Base-by-base conservation (phyloP, 2,113 vertebrate species). In the Ophthalmolycus amberensis region DNA sequence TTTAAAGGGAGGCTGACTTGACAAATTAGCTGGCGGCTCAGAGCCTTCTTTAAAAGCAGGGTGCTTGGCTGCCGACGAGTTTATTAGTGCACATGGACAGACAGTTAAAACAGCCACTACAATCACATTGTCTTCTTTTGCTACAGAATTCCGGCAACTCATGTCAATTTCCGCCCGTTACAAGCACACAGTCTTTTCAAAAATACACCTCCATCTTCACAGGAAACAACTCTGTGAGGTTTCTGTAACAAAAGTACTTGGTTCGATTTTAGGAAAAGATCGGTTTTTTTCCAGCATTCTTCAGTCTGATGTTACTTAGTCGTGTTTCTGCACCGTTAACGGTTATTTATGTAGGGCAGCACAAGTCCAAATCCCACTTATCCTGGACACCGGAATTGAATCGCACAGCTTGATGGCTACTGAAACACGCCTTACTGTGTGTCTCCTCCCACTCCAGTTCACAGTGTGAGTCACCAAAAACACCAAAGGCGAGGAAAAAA, bases 401-500 rank as follows among this genome's bases (percentile, higher is more conserved):
- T 1, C 9, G 22, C 58, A 76, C 73, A 82, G 58, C 32, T 77
- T 66, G 40, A 64, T 25, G 4, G n/a, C 60, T 27, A 54, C 67
- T 71, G 67, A 59, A 59, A 37, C 67, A 52, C 48, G 37, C 20
- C 6, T 68, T 9, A 67, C 63, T 52, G 52, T 42, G 32, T 18
- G 4, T 71, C n/a, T 67, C 25, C 54, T 62, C 69, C 63, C 20
- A 67, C 62, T 40, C 38, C 32, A 14, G 37, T 69, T 79, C 37
- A 60, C 56, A 60, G 62, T 54, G 62, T 54, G 75, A 73, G 25
- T 69, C 63, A 74, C 56, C 11, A 62, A 69, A 59, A 69, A 60
- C 15, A 63, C 14, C 52, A 54, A 67, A 29, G 44, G 15, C 20
- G 1, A 62, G 37, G 2, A 16, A 34, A 68, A 11, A 32, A 27